Evolutionary conservation across 1,140 invertebrate genomes (phyloP).

Genomic region (Platyura marginata): DNA sequence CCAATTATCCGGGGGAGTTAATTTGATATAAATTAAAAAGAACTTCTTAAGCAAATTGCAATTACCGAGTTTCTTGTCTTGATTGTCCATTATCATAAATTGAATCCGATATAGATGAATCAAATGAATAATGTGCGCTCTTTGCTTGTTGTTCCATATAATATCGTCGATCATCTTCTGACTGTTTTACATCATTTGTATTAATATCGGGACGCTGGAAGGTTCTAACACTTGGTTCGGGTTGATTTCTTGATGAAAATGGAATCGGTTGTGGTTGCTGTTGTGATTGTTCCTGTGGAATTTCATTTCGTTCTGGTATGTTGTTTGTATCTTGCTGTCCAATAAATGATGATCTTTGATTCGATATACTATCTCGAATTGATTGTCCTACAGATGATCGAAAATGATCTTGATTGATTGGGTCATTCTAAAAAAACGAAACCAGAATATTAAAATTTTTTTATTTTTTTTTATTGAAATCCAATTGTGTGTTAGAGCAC

Average conservation of each 20-base stretch:
- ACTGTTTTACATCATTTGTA: too few species aligned
- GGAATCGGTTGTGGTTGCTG: too few species aligned
- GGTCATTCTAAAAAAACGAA: too few species aligned
- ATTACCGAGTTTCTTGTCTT: constrained; percentile 26
- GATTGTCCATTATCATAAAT: constrained; percentile 28
- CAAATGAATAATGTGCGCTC: constrained; percentile 27
- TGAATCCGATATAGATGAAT: constrained; percentile 26
- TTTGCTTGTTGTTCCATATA: constrained; percentile 7
- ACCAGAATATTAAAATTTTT: too few species aligned
- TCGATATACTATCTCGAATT: background rate
- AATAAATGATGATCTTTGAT: background rate
- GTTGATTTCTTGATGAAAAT: too few species aligned
- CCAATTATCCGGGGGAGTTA: too few species aligned
- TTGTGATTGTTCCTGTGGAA: background rate
- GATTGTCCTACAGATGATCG: background rate
- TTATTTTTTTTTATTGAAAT: too few species aligned
- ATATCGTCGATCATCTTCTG: too few species aligned
- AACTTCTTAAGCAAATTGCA: background rate
- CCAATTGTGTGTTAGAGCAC: too few species aligned
- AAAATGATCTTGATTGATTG: too few species aligned
- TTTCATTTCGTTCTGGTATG: background rate
- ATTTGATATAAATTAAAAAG: too few species aligned
- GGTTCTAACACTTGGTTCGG: background rate
- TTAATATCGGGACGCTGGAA: too few species aligned
- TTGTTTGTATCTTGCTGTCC: background rate